Evolutionary conservation across 2,888 invertebrate genomes (phyloP).

Genomic region (Amiota minor): DNA sequence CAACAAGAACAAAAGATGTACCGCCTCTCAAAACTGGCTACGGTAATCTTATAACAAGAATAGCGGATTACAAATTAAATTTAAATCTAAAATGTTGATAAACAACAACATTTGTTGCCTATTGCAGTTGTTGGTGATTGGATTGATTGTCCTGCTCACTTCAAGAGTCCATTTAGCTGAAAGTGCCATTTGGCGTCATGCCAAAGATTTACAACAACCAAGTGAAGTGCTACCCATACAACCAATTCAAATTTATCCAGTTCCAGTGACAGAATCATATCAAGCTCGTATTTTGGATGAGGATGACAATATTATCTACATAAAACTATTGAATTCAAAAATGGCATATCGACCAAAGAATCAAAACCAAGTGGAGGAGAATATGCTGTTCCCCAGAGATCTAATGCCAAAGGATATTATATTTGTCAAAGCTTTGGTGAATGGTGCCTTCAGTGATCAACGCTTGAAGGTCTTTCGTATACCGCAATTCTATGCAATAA

Average conservation of each 20-base stretch:
- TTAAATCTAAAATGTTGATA: too few species aligned
- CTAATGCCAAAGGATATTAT: conserved; percentile 64
- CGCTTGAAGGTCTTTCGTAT: conserved; percentile 66
- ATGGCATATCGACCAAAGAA: conserved; percentile 63
- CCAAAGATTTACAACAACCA: conserved; percentile 45
- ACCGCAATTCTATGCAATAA: conserved; percentile 69
- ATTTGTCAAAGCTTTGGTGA: conserved; percentile 65
- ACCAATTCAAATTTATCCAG: conserved; percentile 65
- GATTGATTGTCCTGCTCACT: conserved; percentile 32
- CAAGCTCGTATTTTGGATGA: conserved; percentile 54
- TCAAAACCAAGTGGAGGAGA: conserved; percentile 44
- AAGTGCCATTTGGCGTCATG: not conserved
- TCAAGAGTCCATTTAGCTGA: conserved; percentile 43
- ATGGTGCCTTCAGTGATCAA: conserved; percentile 68
- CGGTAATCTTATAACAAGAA: conserved; percentile 9
- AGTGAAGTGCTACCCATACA: conserved; percentile 65
- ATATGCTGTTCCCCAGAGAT: conserved; percentile 42
- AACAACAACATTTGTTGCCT: not conserved
- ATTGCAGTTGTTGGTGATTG: conserved; percentile 29
- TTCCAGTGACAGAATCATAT: conserved; percentile 42
- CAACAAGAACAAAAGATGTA: not conserved
- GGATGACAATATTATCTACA: conserved; percentile 60
- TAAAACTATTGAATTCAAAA: conserved; percentile 58
- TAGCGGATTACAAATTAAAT: too few species aligned
- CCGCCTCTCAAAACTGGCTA: conserved; percentile 19